Evolutionary conservation across 2,888 invertebrate genomes (phyloP).

Genomic region (Megaustenia siamemsis): DNA sequence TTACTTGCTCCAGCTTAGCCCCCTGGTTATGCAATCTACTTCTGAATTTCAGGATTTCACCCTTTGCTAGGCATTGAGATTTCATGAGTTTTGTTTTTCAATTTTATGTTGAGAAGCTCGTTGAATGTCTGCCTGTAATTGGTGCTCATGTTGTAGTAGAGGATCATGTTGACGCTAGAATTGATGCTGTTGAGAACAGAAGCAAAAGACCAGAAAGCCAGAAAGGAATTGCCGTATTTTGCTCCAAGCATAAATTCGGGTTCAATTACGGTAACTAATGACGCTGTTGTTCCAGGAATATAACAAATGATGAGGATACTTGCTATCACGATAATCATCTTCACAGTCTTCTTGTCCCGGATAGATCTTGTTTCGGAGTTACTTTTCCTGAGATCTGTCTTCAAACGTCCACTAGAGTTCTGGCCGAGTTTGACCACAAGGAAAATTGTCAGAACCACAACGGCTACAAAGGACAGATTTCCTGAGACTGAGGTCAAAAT

Average conservation of each 20-base stretch:
- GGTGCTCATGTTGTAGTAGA: constrained; percentile 34
- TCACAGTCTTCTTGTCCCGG: constrained; percentile 17
- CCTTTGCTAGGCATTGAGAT: too few relatives aligned
- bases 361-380: not conserved
- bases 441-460: not conserved
- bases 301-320: constrained; percentile 15
- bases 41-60: too few relatives aligned
- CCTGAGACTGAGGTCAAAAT: not conserved
- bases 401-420: not conserved
- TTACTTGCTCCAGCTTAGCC: too few relatives aligned
- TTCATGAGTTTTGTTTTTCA: too few relatives aligned
- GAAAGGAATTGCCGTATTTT: constrained; percentile 4
- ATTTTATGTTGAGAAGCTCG: too few relatives aligned
- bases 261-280: not conserved
- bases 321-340: constrained; percentile 21
- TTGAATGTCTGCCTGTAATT: constrained; percentile 34
- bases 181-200: constrained; percentile 1
- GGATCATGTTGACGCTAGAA: constrained; percentile 32
- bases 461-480: constrained; percentile 1
- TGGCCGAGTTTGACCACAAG: not conserved
- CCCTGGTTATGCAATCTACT: too few relatives aligned
- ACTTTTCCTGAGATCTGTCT: not conserved
- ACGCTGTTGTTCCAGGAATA: not conserved
- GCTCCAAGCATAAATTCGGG: constrained; percentile 21
- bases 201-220: constrained; percentile 24